phyloP scores from a whole-genome alignment of 2,113 vertebrate genomes.

The Ochotona princeps region DNA sequence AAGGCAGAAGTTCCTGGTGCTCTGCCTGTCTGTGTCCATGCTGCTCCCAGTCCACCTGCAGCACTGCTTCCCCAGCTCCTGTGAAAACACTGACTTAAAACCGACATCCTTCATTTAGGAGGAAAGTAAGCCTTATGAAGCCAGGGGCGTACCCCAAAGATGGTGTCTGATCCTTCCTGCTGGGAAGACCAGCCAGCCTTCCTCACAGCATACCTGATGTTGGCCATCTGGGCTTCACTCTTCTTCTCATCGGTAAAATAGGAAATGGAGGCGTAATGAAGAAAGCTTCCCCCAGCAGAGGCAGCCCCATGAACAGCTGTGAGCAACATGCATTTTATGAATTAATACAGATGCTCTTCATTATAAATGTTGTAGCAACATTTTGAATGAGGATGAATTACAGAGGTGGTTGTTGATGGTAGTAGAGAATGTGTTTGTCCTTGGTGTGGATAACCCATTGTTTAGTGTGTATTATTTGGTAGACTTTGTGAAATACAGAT shows the following conservation, averaged over 20 bases:
- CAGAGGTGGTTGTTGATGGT: slow-evolving; percentile 45
- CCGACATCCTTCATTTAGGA: not conserved
- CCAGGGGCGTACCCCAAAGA: not conserved
- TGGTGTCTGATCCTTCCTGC: not conserved
- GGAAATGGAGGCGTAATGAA: not conserved
- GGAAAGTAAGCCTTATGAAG: not conserved
- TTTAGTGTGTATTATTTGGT: not conserved
- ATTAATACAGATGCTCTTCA: slow-evolving; percentile 62
- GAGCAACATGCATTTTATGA: slow-evolving; percentile 31
- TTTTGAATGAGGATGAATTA: slow-evolving; percentile 49
- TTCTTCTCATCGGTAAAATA: slow-evolving; percentile 31
- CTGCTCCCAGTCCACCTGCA: not conserved
- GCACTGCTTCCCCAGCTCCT: not conserved
- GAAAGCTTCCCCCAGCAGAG: not conserved
- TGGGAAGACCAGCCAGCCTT: not conserved
- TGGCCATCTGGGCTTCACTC: slow-evolving; percentile 47
- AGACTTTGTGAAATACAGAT: slow-evolving; percentile 18
- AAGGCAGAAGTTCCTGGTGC: not conserved
- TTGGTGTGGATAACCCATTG: not conserved
- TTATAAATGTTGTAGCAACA: slow-evolving; percentile 41
- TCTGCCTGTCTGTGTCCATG: not conserved
- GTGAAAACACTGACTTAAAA: not conserved
- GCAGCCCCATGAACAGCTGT: slow-evolving; percentile 43
- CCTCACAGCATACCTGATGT: slow-evolving; percentile 39
- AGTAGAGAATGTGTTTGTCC: not conserved